A percentile compares a stretch with the other conserved stretches of the same genome.
Evolutionary conservation across 2,113 vertebrate genomes (phyloP).

Genomic region (Lethenteron reissneri): DNA sequence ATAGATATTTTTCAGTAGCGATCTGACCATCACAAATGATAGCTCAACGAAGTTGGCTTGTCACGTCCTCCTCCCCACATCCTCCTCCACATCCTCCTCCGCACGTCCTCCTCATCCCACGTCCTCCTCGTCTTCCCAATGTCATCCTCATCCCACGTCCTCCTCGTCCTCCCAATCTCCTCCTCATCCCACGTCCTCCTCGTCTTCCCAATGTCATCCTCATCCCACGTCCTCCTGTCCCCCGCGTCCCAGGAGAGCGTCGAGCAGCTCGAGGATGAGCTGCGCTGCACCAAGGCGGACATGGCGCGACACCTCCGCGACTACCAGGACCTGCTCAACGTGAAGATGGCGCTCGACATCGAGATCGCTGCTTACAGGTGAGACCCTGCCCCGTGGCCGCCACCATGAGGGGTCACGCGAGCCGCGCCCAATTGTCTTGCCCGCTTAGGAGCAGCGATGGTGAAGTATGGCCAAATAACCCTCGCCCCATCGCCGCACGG

Average conservation of each 20-base stretch:
- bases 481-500: no score
- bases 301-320: not conserved
- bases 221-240: not conserved
- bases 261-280: not conserved
- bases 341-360: constrained; percentile 1
- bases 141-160: not conserved
- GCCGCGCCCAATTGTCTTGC: no score
- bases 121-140: not conserved
- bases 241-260: not conserved
- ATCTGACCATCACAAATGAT: no score
- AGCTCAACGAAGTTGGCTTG: no score
- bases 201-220: not conserved
- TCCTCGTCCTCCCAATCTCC: not conserved
- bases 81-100: not conserved
- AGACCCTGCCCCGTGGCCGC: not conserved
- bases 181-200: not conserved
- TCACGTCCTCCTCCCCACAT: not conserved
- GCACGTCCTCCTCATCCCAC: not conserved
- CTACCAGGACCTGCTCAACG: constrained; percentile 4
- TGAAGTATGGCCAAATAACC: no score
- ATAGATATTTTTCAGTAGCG: no score
- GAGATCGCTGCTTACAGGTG: not conserved
- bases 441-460: no score
- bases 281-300: not conserved
- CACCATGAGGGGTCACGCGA: no score